Evolutionary conservation across 2,797 vertebrate genomes (phyloP), one percentile per base, ranked within the genome.

Genomic region (Hozukius guyotensis): DNA sequence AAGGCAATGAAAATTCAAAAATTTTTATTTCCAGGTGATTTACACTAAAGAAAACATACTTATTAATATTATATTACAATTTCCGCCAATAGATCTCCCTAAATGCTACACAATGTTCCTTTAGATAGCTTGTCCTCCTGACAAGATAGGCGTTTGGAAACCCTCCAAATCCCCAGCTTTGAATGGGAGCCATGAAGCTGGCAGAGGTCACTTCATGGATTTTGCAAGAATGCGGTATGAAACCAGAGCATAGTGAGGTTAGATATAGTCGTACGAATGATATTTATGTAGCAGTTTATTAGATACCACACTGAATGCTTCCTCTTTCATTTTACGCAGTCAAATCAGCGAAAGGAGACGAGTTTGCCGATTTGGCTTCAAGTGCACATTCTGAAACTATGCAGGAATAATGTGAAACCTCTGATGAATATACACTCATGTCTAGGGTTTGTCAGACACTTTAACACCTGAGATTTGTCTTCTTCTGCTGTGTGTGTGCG

Each of bases 331-430:
- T 91, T 80, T 38, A 74, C 77, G 82, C 77, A 64, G 83, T 86
- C 73, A 82, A 61, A 86, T 85, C 60, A 70, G 79, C 11, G 1
- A 10, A 42, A 42, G 53, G 65, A 60, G 60, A 67, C 14, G 8
- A 3, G 64, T 65, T 73, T 59, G 25, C 49, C 79, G 68, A 72
- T 81, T 77, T 89, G 72, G 86, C 61, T 82, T 84, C 27, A 89
- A 75, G 89, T 91, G 84, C 90, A 93, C 87, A 87, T 90, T 90
- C 78, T 87, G 71, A 91, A 92, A 90, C 95, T 95, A 94, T 95
- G 95, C 95, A 95, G 94, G 84, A 89, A 91, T 84, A 89, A 87
- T 88, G 62, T 85, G 78, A 90, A 90, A 82, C 49, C 72, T 93
- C 80, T 77, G 57, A 84, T 80, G 64, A 88, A 81, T 80, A 88